Evolutionary conservation across 1,140 invertebrate genomes (phyloP), one percentile per base, ranked within the genome.

Genomic region (Aradophagus sp.): DNA sequence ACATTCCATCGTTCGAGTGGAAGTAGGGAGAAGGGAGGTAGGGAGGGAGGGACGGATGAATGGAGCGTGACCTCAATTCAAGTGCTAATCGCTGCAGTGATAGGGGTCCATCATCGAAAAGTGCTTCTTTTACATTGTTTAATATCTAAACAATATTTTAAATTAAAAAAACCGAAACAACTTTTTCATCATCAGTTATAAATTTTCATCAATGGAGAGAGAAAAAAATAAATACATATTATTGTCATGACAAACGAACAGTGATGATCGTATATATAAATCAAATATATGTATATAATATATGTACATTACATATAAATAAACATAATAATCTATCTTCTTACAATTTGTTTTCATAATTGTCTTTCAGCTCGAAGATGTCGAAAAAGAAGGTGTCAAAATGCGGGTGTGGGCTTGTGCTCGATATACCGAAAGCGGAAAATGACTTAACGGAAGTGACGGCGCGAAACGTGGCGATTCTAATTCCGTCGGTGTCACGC

Each of bases 341-440:
- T n/a, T n/a, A n/a, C n/a, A n/a, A n/a, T n/a, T n/a, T n/a, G n/a
- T 23, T 23, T 23, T 44, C 5, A 2, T 42, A 26, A n/a, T 15
- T 23, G 19, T 5, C 3, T 12, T 17, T 44, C 13, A 7, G 32
- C 79, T 77, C 2, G 74, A 85, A 80, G 39, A 84, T 84, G 84
- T 79, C 84, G 62, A 85, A 84, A 36, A 81, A 84, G 14, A 81
- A 79, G 62, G 41, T 73, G 15, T 29, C 76, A 5, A 53, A 79
- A 7, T 84, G 83, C 47, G 82, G 74, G 14, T 84, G 82, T 63
- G 75, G 39, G 1, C 11, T 52, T 10, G 47, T 63, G 6, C 48
- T 63, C 6, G 41, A 63, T 29, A 10, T 78, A 1, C 73, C 80
- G 2, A 67, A 80, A 17, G 71, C 78, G 0, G 73, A 80, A 11